Evolutionary conservation across 2,113 vertebrate genomes (phyloP), one percentile per base, ranked within the genome.

Genomic region (Scytalopus superciliaris): DNA sequence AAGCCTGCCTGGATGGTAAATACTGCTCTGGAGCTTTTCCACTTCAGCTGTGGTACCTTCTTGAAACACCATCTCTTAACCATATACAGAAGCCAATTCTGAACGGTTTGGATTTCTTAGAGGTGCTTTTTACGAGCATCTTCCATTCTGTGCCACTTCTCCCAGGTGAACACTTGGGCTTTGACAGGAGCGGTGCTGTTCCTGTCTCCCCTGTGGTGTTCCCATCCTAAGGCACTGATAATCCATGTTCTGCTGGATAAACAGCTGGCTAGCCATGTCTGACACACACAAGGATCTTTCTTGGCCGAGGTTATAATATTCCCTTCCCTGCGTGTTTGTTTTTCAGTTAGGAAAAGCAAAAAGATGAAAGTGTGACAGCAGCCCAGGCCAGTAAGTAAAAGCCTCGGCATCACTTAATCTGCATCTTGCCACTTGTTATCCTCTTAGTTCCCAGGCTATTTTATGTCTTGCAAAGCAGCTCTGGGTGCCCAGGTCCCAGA

Each of bases 401-500:
- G 62, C 96, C 60, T 84, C 13, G 31, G 75, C 60, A 82, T 97
- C 94, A 62, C 94, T 95, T 99, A 99, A 99, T 98, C 98, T 98
- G 93, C 87, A 75, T 96, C 93, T 98, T 93, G 83, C 89, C 97
- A 76, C 93, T 95, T 95, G 59, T 99, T 98, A 99, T 99, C 99
- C 98, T 99, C 98, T 99, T 99, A 99, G 93, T 94, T 96, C 91
- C 90, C 73, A 73, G 96, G 89, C 97, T 97, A 69, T 87, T 87
- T 76, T 93, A 64, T 88, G 84, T 90, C 72, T 69, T 93, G 94
- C 69, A 92, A 97, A 98, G 88, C 94, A 96, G 96, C 90, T 94
- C 87, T 70, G 63, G 16, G 21, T 74, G 87, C 45, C 77, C 86
- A 70, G 70, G 74, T 86, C 90, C 90, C 72, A 28, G 83, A 70